Percentiles rank a stretch among this genome's conserved stretches.
Evolutionary conservation across 2,888 invertebrate genomes (phyloP).

Genomic region (Galeruca laticollis): DNA sequence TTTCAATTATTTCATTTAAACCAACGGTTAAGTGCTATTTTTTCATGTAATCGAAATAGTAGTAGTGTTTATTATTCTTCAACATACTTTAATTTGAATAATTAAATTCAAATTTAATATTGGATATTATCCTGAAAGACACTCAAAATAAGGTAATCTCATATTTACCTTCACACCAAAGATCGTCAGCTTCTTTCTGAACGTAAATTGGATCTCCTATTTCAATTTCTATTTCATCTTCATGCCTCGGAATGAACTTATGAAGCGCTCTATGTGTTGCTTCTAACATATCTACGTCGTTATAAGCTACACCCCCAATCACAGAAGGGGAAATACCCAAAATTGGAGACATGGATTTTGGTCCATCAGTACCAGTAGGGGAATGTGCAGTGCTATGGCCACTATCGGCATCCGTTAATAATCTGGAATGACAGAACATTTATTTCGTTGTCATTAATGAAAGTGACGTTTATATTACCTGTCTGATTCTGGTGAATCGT

Average conservation of each 20-base stretch:
- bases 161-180: constrained; percentile 95
- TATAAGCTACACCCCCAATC: constrained; percentile 82
- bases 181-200: constrained; percentile 94
- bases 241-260: constrained; percentile 94
- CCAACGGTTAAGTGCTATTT: too few species aligned
- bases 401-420: constrained; percentile 86
- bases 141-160: neutral
- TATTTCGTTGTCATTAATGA: neutral
- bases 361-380: constrained; percentile 80
- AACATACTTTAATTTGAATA: too few species aligned
- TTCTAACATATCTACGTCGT: constrained; percentile 75
- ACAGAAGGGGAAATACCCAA: constrained; percentile 72
- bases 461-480: constrained; percentile 51
- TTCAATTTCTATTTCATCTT: constrained; percentile 96
- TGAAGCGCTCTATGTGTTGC: constrained; percentile 96
- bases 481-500: constrained; percentile 90
- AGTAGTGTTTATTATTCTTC: too few species aligned
- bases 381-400: constrained; percentile 94
- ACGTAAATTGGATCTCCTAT: constrained; percentile 98
- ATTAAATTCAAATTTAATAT: too few species aligned
- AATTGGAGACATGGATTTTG: constrained; percentile 83
- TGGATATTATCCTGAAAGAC: too few species aligned
- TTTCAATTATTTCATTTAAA: too few species aligned
- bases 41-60: too few species aligned
- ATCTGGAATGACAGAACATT: constrained; percentile 61